Evolutionary conservation across 1,140 invertebrate genomes (phyloP).

Genomic region (Drosophila rufa): DNA sequence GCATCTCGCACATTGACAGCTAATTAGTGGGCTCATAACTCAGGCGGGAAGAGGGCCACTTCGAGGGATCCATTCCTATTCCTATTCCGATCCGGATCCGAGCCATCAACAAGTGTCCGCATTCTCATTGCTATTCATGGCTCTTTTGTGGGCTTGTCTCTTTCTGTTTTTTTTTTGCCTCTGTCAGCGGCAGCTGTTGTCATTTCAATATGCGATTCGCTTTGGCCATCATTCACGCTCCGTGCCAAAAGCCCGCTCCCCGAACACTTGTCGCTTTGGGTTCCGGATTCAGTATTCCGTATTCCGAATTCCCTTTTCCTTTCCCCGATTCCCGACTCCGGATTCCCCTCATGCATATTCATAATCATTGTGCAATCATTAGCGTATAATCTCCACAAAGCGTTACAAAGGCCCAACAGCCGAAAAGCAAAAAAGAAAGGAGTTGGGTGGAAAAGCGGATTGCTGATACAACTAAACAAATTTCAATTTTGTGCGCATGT

Average conservation of each 20-base stretch:
- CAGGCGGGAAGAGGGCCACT: conserved; percentile 32
- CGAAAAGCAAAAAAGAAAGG: conserved; percentile 37
- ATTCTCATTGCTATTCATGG: conserved; percentile 72
- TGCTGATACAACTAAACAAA: conserved; percentile 63
- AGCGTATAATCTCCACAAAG: conserved; percentile 79
- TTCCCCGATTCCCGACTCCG: background rate
- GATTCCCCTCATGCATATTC: conserved; percentile 74
- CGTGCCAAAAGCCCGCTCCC: conserved; percentile 67
- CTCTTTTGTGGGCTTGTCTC: conserved; percentile 28
- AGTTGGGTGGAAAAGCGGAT: conserved; percentile 25
- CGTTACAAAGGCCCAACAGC: conserved; percentile 63
- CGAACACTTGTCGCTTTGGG: conserved; percentile 63
- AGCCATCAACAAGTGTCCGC: conserved; percentile 71
- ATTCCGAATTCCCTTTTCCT: background rate
- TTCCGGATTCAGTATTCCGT: conserved; percentile 1
- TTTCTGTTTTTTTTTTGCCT: conserved; percentile 32
- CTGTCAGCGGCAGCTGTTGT: conserved; percentile 75
- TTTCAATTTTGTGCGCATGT: conserved; percentile 83
- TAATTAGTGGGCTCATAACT: conserved; percentile 84
- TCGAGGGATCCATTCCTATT: conserved; percentile 22
- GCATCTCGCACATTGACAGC: conserved; percentile 75
- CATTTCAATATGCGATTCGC: conserved; percentile 79
- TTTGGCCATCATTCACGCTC: conserved; percentile 78
- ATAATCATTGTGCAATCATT: conserved; percentile 85
- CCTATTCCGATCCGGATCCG: conserved; percentile 17